Conservation (phyloP, 2,113 vertebrate genomes). For the Vidua chalybeata region DNA sequence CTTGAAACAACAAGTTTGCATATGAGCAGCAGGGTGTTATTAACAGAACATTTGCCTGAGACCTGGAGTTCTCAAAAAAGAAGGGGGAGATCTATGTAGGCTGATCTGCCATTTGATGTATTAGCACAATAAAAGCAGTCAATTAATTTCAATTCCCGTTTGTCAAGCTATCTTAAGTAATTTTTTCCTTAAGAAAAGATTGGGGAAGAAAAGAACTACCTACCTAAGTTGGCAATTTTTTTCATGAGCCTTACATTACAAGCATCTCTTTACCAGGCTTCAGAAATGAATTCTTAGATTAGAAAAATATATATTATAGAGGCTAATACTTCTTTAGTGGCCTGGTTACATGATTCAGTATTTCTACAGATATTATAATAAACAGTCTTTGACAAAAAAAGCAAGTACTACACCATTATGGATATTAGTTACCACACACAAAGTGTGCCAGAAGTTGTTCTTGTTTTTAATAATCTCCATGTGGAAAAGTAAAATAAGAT, state of each 20-base stretch:
- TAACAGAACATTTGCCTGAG: neutral
- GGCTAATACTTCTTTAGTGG: neutral
- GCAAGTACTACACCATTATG: neutral
- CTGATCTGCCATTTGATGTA: neutral
- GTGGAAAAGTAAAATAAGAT: neutral
- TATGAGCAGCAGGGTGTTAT: neutral
- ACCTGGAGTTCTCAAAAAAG: neutral
- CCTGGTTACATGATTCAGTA: neutral
- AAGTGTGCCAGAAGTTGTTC: neutral
- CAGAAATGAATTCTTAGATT: neutral
- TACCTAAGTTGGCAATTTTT: neutral
- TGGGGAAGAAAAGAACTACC: neutral
- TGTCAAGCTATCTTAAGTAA: neutral
- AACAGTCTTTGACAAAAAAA: neutral
- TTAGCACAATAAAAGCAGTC: neutral
- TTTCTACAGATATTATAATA: neutral
- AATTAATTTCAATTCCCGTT: neutral
- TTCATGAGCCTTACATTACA: neutral
- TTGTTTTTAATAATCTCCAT: neutral
- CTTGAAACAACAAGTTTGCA: constrained; percentile 41
- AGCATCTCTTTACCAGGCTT: neutral
- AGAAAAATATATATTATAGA: neutral
- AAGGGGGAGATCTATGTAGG: neutral
- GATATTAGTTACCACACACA: neutral
- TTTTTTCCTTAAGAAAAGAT: neutral